A percentile compares a stretch with the other conserved stretches of the same genome.
Evolutionary conservation across 2,797 vertebrate genomes (phyloP).

Genomic region (Rhyacichthys aspro): DNA sequence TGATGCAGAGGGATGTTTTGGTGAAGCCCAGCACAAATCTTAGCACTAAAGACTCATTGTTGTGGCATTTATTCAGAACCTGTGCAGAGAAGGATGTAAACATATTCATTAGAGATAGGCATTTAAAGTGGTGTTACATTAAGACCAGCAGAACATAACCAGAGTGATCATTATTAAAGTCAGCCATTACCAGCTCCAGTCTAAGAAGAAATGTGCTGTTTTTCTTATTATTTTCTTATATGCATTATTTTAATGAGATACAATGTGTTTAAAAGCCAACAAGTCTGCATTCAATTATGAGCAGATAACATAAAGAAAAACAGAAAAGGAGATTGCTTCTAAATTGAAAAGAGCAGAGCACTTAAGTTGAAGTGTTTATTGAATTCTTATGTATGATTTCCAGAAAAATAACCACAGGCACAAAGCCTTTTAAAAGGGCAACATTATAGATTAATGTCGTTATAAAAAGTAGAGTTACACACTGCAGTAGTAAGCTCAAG

Average conservation of each 20-base stretch:
- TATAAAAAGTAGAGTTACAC: too few species aligned
- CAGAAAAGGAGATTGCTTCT: neutral
- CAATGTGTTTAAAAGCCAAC: neutral
- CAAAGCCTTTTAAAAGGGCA: too few species aligned
- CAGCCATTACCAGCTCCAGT: slow-evolving; percentile 4
- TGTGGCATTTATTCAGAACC: slow-evolving; percentile 39
- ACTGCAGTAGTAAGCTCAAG: too few species aligned
- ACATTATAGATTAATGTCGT: too few species aligned
- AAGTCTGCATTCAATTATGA: neutral
- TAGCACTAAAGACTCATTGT: slow-evolving; percentile 21
- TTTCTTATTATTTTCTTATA: neutral
- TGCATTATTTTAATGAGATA: neutral
- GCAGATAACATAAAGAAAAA: neutral
- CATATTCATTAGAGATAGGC: slow-evolving; percentile 34
- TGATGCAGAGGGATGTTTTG: too few species aligned
- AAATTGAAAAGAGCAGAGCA: neutral
- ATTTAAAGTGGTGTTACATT: slow-evolving; percentile 7
- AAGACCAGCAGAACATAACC: slow-evolving; percentile 5
- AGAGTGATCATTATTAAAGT: slow-evolving; percentile 12
- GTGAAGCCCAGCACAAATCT: neutral
- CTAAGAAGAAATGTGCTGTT: neutral
- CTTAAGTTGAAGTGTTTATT: neutral
- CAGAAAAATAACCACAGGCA: slow-evolving; percentile 1
- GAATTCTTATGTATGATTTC: neutral
- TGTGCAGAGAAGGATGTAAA: slow-evolving; percentile 6